Conservation (phyloP, 2,888 invertebrate genomes). For the Neoaliturus tenellus region DNA sequence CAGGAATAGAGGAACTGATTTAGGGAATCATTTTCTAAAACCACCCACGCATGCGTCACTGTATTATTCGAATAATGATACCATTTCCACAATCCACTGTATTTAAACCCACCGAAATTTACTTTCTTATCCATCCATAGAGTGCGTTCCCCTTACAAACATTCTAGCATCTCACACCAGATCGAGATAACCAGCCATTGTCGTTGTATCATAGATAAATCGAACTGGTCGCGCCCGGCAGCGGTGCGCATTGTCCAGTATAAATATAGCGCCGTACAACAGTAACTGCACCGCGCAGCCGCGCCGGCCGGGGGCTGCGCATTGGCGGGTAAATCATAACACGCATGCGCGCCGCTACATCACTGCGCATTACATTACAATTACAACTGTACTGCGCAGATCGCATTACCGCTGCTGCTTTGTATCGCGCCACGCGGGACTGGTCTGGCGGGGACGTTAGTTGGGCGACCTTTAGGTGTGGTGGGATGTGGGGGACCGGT, state of each 20-base stretch:
- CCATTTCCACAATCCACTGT: too few relatives aligned
- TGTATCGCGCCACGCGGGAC: background rate
- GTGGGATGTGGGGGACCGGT: background rate
- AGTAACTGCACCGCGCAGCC: background rate
- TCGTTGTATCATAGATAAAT: conserved; percentile 16
- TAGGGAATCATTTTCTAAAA: too few relatives aligned
- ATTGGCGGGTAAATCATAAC: background rate
- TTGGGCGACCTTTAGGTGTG: background rate
- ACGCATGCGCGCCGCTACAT: conserved; percentile 5
- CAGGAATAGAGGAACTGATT: too few relatives aligned
- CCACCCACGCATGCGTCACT: too few relatives aligned
- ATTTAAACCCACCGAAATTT: too few relatives aligned
- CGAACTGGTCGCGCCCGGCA: background rate
- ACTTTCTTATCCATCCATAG: too few relatives aligned
- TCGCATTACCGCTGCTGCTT: background rate
- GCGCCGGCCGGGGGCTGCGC: background rate
- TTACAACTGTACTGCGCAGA: background rate
- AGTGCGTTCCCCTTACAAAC: too few relatives aligned
- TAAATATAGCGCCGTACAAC: background rate
- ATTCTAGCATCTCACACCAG: background rate
- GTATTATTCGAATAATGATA: too few relatives aligned
- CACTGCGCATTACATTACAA: conserved; percentile 20
- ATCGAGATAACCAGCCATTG: background rate
- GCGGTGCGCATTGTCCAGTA: background rate
- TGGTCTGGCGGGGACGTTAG: background rate